Evolutionary conservation across 1,140 invertebrate species (phyloP).

Genomic region (Agrilus planipennis): DNA sequence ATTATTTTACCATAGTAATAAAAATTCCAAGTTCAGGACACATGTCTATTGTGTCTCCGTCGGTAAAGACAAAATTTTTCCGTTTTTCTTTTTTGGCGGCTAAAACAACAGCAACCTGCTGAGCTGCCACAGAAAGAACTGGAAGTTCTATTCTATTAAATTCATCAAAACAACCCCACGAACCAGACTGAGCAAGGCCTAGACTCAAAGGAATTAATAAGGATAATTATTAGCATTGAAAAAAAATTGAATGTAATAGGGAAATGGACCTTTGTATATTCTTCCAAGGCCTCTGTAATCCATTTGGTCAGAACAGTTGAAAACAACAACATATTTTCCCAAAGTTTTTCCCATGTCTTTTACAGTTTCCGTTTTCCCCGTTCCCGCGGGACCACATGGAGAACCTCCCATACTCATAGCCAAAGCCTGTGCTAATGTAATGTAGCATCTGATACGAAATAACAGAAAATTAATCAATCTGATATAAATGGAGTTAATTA

Average conservation of each 20-base stretch:
- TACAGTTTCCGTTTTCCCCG: constrained; percentile 90
- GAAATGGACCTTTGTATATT: constrained; percentile 62
- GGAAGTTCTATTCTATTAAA: constrained; percentile 91
- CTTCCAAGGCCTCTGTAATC: constrained; percentile 85
- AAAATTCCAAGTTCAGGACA: constrained; percentile 96
- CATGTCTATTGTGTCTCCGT: constrained; percentile 86
- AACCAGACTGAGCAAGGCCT: constrained; percentile 78
- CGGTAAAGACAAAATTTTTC: constrained; percentile 78
- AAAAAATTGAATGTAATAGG: constrained; percentile 8
- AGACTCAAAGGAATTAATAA: constrained; percentile 20
- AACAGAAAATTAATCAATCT: too few species aligned
- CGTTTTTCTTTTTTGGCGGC: constrained; percentile 64
- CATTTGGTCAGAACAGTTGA: constrained; percentile 97
- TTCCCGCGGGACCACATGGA: constrained; percentile 83
- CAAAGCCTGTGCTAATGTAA: constrained; percentile 74
- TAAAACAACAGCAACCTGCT: constrained; percentile 75
- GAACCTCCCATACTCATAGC: constrained; percentile 89
- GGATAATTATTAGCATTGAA: not conserved
- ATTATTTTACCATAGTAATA: constrained; percentile 78
- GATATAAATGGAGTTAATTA: too few species aligned
- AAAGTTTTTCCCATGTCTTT: constrained; percentile 91
- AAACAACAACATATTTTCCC: constrained; percentile 91
- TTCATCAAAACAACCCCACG: constrained; percentile 93
- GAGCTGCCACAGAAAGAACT: constrained; percentile 86
- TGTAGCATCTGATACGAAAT: constrained; percentile 62